These are phyloP conservation scores for Pemphredon lugubris DNA, from an alignment of 2,888 invertebrate species.

Conservation along the genomic window DNA sequence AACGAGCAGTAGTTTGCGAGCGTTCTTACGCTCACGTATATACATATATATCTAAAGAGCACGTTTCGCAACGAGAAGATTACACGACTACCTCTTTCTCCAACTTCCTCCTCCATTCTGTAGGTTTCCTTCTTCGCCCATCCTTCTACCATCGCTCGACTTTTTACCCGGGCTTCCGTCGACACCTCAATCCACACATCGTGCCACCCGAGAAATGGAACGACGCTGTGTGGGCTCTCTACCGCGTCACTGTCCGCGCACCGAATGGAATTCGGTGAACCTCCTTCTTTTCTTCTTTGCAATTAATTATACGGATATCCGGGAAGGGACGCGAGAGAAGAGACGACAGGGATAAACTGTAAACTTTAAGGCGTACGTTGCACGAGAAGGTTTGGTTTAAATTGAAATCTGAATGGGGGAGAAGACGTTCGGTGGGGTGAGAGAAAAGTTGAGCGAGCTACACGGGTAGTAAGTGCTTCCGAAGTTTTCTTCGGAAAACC, in stretches of 20 bases:
- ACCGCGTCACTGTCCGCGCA: background rate
- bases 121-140: slow-evolving; percentile 32
- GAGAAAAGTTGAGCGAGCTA: too few relatives aligned
- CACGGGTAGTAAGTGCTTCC: too few relatives aligned
- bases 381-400: background rate
- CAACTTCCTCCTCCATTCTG: slow-evolving; percentile 32
- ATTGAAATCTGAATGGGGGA: too few relatives aligned
- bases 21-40: background rate
- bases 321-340: background rate
- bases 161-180: slow-evolving; percentile 35
- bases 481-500: too few relatives aligned
- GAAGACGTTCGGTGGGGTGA: too few relatives aligned
- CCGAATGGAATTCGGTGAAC: slow-evolving; percentile 9
- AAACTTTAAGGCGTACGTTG: background rate
- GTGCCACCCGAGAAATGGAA: slow-evolving; percentile 22
- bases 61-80: slow-evolving; percentile 29
- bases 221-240: background rate
- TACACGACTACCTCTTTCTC: slow-evolving; percentile 27
- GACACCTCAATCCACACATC: slow-evolving; percentile 32
- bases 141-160: slow-evolving; percentile 19
- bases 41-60: background rate
- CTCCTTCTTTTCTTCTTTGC: background rate
- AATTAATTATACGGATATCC: slow-evolving; percentile 29
- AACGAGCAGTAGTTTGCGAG: background rate
- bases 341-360: background rate